A percentile compares a stretch with the other conserved stretches of the same genome.
phyloP scores from a whole-genome alignment of 2,797 vertebrate species.

The Ficedula albicollis region DNA sequence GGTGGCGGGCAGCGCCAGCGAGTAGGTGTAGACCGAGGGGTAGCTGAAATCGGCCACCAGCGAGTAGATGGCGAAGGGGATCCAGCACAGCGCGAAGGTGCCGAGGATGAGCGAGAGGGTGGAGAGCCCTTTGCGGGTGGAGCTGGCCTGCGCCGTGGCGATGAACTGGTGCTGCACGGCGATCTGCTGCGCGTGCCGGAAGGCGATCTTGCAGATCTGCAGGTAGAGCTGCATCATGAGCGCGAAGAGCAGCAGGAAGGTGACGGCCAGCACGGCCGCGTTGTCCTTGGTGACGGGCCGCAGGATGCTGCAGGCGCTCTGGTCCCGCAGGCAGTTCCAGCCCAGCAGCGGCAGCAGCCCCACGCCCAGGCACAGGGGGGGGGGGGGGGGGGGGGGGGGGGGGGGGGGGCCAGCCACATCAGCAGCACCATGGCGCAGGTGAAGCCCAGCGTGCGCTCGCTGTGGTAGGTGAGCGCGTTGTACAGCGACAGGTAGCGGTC shows the following conservation, averaged over 20 bases:
- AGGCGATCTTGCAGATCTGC: slow-evolving; percentile 91
- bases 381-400: no score
- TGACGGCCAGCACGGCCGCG: slow-evolving; percentile 85
- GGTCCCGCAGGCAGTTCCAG: slow-evolving; percentile 88
- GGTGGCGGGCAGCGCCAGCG: slow-evolving; percentile 85
- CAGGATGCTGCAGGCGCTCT: slow-evolving; percentile 85
- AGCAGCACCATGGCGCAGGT: slow-evolving; percentile 84
- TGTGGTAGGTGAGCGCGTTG: slow-evolving; percentile 91
- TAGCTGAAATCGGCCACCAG: slow-evolving; percentile 89
- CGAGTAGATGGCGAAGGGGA: slow-evolving; percentile 89
- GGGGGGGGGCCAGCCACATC: slow-evolving; percentile 86
- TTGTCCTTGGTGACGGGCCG: slow-evolving; percentile 88
- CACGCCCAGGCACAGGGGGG: slow-evolving; percentile 78
- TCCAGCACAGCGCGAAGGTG: slow-evolving; percentile 90
- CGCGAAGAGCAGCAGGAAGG: slow-evolving; percentile 88
- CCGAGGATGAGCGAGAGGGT: slow-evolving; percentile 89
- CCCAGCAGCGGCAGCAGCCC: slow-evolving; percentile 86
- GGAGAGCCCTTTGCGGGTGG: slow-evolving; percentile 89
- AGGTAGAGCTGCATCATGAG: slow-evolving; percentile 92
- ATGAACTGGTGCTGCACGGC: slow-evolving; percentile 91
- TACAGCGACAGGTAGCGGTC: slow-evolving; percentile 92
- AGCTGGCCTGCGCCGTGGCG: slow-evolving; percentile 80
- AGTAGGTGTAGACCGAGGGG: slow-evolving; percentile 87
- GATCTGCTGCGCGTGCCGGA: slow-evolving; percentile 92
- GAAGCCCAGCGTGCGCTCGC: slow-evolving; percentile 84